phyloP scores from a whole-genome alignment of 1,140 invertebrate genomes.

The Saxidomus purpurata region DNA sequence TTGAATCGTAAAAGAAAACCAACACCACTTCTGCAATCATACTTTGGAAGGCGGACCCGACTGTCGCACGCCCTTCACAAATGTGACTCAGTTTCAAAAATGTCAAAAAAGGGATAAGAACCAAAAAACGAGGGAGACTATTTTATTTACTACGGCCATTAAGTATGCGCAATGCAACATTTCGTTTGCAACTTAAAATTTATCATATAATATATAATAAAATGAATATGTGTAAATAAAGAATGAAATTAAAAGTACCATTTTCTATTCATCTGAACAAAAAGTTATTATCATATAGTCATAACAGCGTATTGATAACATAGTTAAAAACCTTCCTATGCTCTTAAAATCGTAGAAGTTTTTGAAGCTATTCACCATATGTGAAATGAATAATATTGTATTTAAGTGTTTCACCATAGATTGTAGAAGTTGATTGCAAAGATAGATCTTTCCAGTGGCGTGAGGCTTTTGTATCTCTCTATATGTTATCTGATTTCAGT shows the following conservation, averaged over 20 bases:
- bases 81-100: no score
- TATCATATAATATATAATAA: neutral
- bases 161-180: neutral
- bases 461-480: neutral
- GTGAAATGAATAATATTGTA: constrained; percentile 43
- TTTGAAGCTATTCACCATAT: neutral
- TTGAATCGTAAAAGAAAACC: no score
- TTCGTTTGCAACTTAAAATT: neutral
- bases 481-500: constrained; percentile 15
- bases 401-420: neutral
- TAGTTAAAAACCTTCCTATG: neutral
- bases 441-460: constrained; percentile 17
- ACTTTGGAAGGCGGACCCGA: no score
- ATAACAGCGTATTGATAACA: neutral
- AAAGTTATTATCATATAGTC: neutral
- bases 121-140: neutral
- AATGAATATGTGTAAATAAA: neutral
- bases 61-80: no score
- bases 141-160: neutral
- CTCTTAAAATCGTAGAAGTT: neutral
- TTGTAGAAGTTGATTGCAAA: neutral
- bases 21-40: no score
- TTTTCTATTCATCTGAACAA: constrained; percentile 4
- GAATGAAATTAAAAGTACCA: constrained; percentile 9
- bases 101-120: no score